Conservation (phyloP, 2,797 vertebrate species). For the Bucorvus abyssinicus region DNA sequence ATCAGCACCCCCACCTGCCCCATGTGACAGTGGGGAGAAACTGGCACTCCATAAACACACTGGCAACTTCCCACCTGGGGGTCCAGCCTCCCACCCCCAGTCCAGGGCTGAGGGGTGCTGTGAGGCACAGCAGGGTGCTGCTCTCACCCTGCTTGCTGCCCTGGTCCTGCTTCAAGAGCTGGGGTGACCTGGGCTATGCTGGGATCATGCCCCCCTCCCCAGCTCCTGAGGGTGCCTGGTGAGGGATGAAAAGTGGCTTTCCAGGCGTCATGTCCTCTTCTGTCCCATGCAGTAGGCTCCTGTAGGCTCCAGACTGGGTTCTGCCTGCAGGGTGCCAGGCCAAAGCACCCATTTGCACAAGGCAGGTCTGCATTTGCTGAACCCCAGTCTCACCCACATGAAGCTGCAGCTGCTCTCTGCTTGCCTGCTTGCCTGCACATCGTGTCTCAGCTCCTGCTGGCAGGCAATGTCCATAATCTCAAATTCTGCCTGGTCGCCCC, state of each 20-base stretch:
- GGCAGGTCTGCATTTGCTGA: background rate
- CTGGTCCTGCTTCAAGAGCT: background rate
- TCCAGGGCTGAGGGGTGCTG: background rate
- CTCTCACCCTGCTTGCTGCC: background rate
- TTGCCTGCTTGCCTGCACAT: background rate
- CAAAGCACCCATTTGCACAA: background rate
- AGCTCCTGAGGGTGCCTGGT: background rate
- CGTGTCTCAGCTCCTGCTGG: background rate
- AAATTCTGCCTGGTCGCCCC: fast-evolving
- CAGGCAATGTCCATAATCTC: background rate
- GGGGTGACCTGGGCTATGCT: background rate
- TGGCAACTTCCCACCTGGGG: background rate
- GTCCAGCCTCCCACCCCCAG: background rate
- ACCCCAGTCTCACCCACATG: background rate
- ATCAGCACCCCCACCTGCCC: background rate
- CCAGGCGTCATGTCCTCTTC: background rate
- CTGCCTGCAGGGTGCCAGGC: background rate
- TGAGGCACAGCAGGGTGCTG: background rate
- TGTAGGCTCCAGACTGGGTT: background rate
- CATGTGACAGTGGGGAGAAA: fast-evolving
- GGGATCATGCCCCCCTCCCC: background rate
- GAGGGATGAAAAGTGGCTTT: background rate
- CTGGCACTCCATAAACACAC: background rate
- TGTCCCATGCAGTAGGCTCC: background rate
- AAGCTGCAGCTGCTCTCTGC: background rate